phyloP scores from a whole-genome alignment of 2,888 invertebrate species.

The Xanthostigma xanthostigma region DNA sequence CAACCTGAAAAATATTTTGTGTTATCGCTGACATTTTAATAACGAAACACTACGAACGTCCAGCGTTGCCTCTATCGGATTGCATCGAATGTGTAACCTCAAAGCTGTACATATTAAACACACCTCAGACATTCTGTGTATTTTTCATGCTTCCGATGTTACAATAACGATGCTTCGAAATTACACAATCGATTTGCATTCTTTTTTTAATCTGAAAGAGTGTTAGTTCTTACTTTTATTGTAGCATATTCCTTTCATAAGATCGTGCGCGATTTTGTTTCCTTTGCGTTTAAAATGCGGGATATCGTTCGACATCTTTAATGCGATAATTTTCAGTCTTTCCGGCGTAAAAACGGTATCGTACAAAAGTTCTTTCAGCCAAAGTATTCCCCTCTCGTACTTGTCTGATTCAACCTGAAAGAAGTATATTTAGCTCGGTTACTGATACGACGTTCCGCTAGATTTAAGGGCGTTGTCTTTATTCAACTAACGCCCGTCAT shows the following conservation, averaged over 20 bases:
- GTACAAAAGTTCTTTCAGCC: conserved; percentile 62
- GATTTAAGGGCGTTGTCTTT: too few relatives aligned
- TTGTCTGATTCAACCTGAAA: conserved; percentile 58
- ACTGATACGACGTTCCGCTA: neutral
- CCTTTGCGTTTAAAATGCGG: conserved; percentile 61
- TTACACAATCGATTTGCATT: too few relatives aligned
- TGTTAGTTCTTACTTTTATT: conserved; percentile 30
- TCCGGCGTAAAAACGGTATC: conserved; percentile 55
- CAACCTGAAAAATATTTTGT: conserved; percentile 35
- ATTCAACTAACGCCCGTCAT: too few relatives aligned
- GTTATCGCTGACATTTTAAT: neutral
- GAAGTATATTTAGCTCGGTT: neutral
- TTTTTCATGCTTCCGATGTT: too few relatives aligned
- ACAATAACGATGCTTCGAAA: too few relatives aligned
- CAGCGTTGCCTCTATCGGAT: too few relatives aligned
- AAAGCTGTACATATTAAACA: too few relatives aligned
- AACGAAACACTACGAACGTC: too few relatives aligned
- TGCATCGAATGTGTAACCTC: too few relatives aligned
- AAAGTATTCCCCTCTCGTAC: conserved; percentile 57
- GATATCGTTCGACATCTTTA: conserved; percentile 69
- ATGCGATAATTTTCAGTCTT: conserved; percentile 59
- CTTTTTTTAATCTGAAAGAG: too few relatives aligned
- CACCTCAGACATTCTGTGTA: too few relatives aligned
- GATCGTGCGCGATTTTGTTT: conserved; percentile 44
- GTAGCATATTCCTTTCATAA: conserved; percentile 44